phyloP scores from a whole-genome alignment of 1,140 invertebrate species.

The Heliconius eleuchia region DNA sequence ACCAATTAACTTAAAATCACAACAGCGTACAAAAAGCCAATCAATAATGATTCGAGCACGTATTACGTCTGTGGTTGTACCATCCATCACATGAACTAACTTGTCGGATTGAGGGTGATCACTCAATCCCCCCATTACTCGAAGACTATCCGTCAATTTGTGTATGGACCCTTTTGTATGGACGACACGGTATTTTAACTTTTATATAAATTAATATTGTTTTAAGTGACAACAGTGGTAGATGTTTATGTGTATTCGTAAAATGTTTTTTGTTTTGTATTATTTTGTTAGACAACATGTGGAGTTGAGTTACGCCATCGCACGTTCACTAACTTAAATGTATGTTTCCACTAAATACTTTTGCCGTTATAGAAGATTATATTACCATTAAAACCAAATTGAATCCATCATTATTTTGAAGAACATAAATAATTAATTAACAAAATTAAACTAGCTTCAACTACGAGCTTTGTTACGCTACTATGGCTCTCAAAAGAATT shows the following conservation, averaged over 20 bases:
- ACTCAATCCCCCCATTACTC: constrained; percentile 65
- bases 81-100: constrained; percentile 70
- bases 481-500: neutral
- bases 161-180: constrained; percentile 29
- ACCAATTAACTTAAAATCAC: constrained; percentile 4
- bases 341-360: too few species aligned
- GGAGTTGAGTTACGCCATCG: too few species aligned
- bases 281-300: too few species aligned
- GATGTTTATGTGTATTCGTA: too few species aligned
- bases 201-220: neutral
- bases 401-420: too few species aligned
- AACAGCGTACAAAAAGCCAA: constrained; percentile 48
- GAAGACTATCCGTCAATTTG: constrained; percentile 63
- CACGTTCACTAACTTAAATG: too few species aligned
- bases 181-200: constrained; percentile 37
- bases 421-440: too few species aligned
- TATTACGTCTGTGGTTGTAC: constrained; percentile 43
- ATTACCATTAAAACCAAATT: neutral
- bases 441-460: too few species aligned
- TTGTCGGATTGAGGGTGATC: constrained; percentile 73
- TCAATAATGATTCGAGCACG: constrained; percentile 54
- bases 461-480: too few species aligned
- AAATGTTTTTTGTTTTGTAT: too few species aligned
- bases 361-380: too few species aligned
- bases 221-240: too few species aligned